Evolutionary conservation across 2,797 vertebrate genomes (phyloP), one percentile per base, ranked within the genome.

Genomic region (Molossus molossus): DNA sequence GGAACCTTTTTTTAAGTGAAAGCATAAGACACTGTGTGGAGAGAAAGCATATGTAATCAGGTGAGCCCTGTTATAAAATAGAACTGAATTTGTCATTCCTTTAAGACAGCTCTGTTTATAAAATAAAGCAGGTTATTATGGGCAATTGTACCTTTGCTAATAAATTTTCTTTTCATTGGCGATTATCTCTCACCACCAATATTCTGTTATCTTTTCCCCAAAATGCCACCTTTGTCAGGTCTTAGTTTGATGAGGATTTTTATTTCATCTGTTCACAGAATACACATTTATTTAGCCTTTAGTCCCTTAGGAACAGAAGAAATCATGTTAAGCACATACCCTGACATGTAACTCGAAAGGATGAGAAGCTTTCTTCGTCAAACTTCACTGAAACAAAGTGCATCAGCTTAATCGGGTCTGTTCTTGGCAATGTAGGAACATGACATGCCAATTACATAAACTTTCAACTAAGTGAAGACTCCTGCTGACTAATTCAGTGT

Each of bases 381-480:
- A 99, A 99, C 98, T 99, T 99, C 99, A 98, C 98, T 98, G 98
- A 99, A 99, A 99, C 98, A 99, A 99, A 99, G 98, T 98, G 98
- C 98, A 98, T 99, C 98, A 98, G 98, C 98, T 98, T 99, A 99
- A 99, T 99, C 99, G 99, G 98, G 98, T 98, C 98, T 98, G 98
- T 98, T 98, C 98, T 98, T 98, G 97, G 98, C 98, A 98, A 98
- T 98, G 98, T 98, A 98, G 94, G 98, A 99, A 98, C 98, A 99
- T 98, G 98, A 99, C 98, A 98, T 99, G 98, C 99, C 99, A 99
- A 99, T 99, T 99, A 99, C 99, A 99, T 98, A 98, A 99, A 99
- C 98, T 99, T 99, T 98, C 98, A 99, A 98, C 98, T 98, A 98
- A 98, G 97, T 98, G 98, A 98, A 98, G 98, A 98, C 99, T 99